phyloP scores from a whole-genome alignment of 2,888 invertebrate genomes.

The Scaptomyza polygonia region DNA sequence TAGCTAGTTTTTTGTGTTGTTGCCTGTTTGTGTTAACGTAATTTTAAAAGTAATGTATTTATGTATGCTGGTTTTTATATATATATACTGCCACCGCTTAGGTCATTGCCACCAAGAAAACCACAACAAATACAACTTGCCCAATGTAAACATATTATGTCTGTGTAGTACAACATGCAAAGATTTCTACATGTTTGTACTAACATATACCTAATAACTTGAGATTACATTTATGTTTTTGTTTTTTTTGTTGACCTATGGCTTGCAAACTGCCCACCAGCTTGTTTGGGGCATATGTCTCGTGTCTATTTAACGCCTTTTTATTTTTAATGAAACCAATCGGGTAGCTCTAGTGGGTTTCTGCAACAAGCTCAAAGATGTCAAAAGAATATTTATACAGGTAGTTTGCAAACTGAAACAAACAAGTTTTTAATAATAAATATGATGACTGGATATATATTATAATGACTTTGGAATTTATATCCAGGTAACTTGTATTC shows the following conservation, averaged over 20 bases:
- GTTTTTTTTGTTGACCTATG: constrained; percentile 15
- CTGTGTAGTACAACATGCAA: constrained; percentile 7
- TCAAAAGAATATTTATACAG: constrained; percentile 3
- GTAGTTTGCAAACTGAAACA: not conserved
- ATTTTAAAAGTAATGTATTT: constrained; percentile 18
- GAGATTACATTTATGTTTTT: too few relatives aligned
- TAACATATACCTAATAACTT: too few relatives aligned
- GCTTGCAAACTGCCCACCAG: constrained; percentile 29
- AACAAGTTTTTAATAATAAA: not conserved
- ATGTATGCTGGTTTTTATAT: constrained; percentile 13
- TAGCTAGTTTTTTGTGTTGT: constrained; percentile 38
- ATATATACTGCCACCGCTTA: constrained; percentile 22
- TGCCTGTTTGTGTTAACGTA: constrained; percentile 59
- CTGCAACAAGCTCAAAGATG: constrained; percentile 3
- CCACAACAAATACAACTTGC: constrained; percentile 19
- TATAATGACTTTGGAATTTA: not conserved
- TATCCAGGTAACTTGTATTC: not conserved
- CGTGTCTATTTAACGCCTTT: constrained; percentile 22
- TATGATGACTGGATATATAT: not conserved
- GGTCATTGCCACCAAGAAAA: constrained; percentile 45
- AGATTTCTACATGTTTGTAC: not conserved
- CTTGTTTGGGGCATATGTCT: constrained; percentile 4
- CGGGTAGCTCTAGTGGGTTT: not conserved
- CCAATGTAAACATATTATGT: constrained; percentile 29
- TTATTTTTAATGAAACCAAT: constrained; percentile 24